Percentiles rank a stretch among this genome's conserved stretches.
Conservation (phyloP, 2,888 invertebrate species). For the Trissolcus japonicus region DNA sequence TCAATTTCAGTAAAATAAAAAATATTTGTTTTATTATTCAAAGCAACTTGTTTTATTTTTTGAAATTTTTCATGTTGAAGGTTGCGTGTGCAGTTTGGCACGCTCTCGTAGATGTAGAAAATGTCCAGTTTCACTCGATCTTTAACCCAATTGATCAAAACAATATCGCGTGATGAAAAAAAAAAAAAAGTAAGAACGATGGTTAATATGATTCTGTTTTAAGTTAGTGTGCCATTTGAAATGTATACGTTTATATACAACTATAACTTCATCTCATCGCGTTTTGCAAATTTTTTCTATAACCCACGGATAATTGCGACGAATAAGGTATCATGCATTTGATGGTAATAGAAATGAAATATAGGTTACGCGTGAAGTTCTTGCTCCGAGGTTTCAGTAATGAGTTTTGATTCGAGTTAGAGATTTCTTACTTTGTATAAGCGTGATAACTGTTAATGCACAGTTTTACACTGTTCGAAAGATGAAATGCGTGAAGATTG, state of each 20-base stretch:
- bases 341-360: constrained; percentile 22
- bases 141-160: constrained; percentile 42
- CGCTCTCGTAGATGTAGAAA: constrained; percentile 45
- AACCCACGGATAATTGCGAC: constrained; percentile 24
- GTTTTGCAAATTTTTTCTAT: constrained; percentile 1
- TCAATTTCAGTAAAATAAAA: too few relatives aligned
- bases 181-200: constrained; percentile 10
- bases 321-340: constrained; percentile 21
- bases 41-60: too few relatives aligned
- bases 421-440: constrained; percentile 16
- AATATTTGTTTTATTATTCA: too few relatives aligned
- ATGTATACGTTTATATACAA: too few relatives aligned
- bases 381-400: constrained; percentile 17
- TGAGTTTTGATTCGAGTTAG: constrained; percentile 23
- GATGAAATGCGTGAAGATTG: constrained; percentile 14
- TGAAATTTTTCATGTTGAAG: too few relatives aligned
- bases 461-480: neutral
- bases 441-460: constrained; percentile 7
- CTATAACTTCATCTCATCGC: too few relatives aligned
- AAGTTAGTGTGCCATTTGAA: too few relatives aligned
- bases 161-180: constrained; percentile 31
- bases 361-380: constrained; percentile 18
- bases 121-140: constrained; percentile 38
- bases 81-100: constrained; percentile 24
- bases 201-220: neutral